A percentile compares a stretch with the other conserved stretches of the same genome.
Evolutionary conservation across 2,113 vertebrate species (phyloP).

Genomic region (Ptyas mucosa): DNA sequence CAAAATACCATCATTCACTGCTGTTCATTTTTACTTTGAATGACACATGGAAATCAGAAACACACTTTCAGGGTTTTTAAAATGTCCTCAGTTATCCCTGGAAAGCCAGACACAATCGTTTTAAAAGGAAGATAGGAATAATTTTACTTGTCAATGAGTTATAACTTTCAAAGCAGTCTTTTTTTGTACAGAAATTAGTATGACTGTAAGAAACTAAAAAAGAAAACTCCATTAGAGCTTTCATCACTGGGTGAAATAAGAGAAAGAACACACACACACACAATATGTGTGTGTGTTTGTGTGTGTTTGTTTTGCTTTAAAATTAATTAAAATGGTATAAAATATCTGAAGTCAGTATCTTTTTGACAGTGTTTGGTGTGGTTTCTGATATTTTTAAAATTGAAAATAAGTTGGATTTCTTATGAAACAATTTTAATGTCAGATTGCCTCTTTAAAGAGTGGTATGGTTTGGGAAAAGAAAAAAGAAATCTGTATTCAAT

Average conservation of each 20-base stretch:
- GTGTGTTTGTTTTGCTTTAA: background rate
- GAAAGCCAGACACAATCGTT: background rate
- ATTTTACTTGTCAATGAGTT: background rate
- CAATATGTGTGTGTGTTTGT: too few species aligned
- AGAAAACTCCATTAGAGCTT: background rate
- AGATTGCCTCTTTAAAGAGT: conserved; percentile 5
- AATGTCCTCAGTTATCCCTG: background rate
- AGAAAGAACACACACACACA: background rate
- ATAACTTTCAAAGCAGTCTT: background rate
- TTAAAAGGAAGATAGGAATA: background rate
- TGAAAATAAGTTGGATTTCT: background rate
- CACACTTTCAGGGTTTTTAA: background rate
- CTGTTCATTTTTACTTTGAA: background rate
- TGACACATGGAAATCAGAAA: background rate
- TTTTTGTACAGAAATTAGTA: background rate
- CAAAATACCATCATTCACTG: background rate
- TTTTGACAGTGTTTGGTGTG: background rate
- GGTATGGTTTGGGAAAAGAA: background rate
- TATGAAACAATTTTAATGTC: background rate
- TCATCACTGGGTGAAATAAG: background rate
- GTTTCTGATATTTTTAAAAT: conserved; percentile 22
- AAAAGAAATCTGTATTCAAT: background rate
- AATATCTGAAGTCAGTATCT: background rate
- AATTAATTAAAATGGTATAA: background rate
- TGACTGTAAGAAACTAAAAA: background rate